phyloP scores from a whole-genome alignment of 2,797 vertebrate species.

The Crotalus adamanteus region DNA sequence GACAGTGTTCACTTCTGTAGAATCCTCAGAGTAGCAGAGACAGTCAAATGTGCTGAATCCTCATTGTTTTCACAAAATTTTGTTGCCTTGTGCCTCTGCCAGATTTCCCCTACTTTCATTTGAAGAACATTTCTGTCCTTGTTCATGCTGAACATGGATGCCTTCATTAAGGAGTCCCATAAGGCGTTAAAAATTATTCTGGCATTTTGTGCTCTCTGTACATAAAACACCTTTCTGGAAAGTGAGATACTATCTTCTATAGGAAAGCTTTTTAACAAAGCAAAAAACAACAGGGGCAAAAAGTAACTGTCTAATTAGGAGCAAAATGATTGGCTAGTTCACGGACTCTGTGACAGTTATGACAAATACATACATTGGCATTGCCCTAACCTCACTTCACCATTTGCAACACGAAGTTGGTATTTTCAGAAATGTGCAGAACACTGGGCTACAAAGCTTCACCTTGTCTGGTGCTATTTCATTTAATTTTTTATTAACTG shows the following conservation, averaged over 20 bases:
- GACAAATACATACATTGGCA: constrained; percentile 77
- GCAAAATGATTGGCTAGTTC: constrained; percentile 78
- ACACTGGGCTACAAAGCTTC: constrained; percentile 71
- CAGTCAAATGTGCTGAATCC: background rate
- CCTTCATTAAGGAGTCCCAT: constrained; percentile 35
- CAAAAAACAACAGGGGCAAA: constrained; percentile 66
- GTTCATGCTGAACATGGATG: background rate
- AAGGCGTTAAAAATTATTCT: constrained; percentile 55
- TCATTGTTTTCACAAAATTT: constrained; percentile 5
- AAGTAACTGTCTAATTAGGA: constrained; percentile 81
- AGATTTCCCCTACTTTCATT: background rate
- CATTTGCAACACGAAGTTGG: constrained; percentile 78
- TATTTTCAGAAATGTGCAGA: constrained; percentile 80
- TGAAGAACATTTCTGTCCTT: constrained; percentile 7
- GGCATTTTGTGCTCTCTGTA: constrained; percentile 64
- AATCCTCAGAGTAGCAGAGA: background rate
- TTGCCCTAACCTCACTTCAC: constrained; percentile 74
- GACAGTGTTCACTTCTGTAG: background rate
- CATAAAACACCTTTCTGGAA: constrained; percentile 66
- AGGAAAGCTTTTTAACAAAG: constrained; percentile 72
- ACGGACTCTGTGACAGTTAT: constrained; percentile 79
- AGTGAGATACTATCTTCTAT: constrained; percentile 67
- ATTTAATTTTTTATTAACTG: constrained; percentile 91
- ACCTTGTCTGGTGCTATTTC: constrained; percentile 80
- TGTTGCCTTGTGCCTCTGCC: background rate